These are phyloP conservation scores for Meda fulgida DNA, from an alignment of 2,797 vertebrate genomes.

Conservation along the genomic window DNA sequence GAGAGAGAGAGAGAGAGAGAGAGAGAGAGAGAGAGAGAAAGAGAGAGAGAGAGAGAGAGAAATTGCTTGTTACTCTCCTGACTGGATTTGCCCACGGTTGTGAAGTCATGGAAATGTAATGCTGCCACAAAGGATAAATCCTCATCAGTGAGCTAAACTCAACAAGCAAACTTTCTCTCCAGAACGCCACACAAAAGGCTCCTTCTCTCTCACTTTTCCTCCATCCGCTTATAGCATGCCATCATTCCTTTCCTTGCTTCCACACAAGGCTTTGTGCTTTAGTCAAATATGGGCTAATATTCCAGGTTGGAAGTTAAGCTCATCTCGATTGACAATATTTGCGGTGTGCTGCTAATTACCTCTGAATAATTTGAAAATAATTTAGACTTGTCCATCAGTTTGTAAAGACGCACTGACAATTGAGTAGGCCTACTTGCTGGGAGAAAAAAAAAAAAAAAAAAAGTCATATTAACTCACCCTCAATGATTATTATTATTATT, in stretches of 20 bases:
- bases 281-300: constrained; percentile 48
- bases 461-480: not conserved
- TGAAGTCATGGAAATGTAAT: constrained; percentile 74
- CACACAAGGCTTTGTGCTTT: constrained; percentile 36
- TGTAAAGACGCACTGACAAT: not conserved
- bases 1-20: constrained; percentile 50
- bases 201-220: constrained; percentile 32
- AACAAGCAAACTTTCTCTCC: constrained; percentile 57
- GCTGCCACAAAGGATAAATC: constrained; percentile 72
- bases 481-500: not conserved
- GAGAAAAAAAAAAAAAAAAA: too few relatives aligned
- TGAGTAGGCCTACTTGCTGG: not conserved
- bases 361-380: not conserved
- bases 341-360: not conserved
- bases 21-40: constrained; percentile 57
- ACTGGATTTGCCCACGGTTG: constrained; percentile 67
- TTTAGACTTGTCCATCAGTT: not conserved
- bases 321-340: not conserved
- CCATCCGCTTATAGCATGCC: constrained; percentile 21
- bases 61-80: constrained; percentile 66
- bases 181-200: constrained; percentile 53
- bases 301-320: not conserved
- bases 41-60: constrained; percentile 58
- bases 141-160: constrained; percentile 65
- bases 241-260: constrained; percentile 35